These are phyloP conservation scores for Andrena bicolor DNA, from an alignment of 2,888 invertebrate species.

Conservation along the genomic window DNA sequence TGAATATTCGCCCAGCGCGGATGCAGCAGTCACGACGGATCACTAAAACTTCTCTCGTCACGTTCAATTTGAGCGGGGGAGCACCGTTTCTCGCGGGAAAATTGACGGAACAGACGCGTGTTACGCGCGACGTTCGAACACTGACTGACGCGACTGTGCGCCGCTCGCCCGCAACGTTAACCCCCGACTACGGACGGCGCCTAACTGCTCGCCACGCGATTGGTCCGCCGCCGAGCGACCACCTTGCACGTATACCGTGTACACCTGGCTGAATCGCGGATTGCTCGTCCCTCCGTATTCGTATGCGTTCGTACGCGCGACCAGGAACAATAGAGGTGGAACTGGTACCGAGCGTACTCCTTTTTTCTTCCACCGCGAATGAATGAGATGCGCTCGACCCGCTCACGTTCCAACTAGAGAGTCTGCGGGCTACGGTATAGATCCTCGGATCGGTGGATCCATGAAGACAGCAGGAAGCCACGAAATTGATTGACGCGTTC, in stretches of 20 bases:
- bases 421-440: not conserved
- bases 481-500: too few species aligned
- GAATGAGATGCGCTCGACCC: slow-evolving; percentile 51
- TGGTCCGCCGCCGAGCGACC: slow-evolving; percentile 61
- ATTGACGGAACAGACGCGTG: not conserved
- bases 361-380: slow-evolving; percentile 30
- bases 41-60: not conserved
- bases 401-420: not conserved
- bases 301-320: slow-evolving; percentile 26
- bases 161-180: slow-evolving; percentile 27
- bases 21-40: slow-evolving; percentile 10
- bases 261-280: slow-evolving; percentile 50
- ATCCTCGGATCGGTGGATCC: too few species aligned
- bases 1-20: not conserved
- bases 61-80: not conserved
- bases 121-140: slow-evolving; percentile 55
- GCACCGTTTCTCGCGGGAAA: not conserved
- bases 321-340: slow-evolving; percentile 54
- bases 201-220: slow-evolving; percentile 63
- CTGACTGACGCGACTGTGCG: slow-evolving; percentile 60
- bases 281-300: not conserved
- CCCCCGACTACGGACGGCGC: slow-evolving; percentile 66
- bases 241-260: slow-evolving; percentile 44
- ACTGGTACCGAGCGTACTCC: slow-evolving; percentile 32
- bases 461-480: too few species aligned